These are phyloP conservation scores for Phyllostomus discolor DNA, from an alignment of 2,113 vertebrate species.

Conservation along the genomic window DNA sequence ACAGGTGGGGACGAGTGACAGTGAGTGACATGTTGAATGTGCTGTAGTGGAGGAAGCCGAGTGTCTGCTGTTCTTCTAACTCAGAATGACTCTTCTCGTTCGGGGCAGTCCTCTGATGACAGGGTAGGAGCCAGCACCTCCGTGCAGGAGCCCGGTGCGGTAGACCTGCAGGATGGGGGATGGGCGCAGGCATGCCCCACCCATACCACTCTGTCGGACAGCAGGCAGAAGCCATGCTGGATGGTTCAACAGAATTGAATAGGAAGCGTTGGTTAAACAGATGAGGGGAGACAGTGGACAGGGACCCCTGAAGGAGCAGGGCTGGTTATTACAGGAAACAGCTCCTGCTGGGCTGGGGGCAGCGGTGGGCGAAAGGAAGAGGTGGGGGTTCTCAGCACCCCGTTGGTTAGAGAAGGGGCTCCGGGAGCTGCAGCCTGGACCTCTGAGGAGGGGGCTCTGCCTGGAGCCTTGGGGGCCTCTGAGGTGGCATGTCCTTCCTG, in stretches of 20 bases:
- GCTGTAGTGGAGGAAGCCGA: background rate
- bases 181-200: rapidly evolving
- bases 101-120: background rate
- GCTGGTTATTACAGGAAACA: no score
- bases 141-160: rapidly evolving
- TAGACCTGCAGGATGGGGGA: rapidly evolving
- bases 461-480: background rate
- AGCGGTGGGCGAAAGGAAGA: background rate
- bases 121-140: background rate
- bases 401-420: background rate
- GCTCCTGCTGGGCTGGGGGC: background rate
- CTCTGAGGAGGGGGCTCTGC: background rate
- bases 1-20: background rate
- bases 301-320: background rate
- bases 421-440: background rate
- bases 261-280: no score
- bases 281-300: background rate
- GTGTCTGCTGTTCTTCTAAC: background rate
- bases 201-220: background rate
- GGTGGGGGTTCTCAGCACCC: background rate
- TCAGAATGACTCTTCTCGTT: rapidly evolving
- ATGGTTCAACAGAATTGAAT: background rate
- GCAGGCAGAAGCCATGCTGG: background rate
- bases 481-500: background rate
- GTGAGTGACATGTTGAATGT: background rate